Evolutionary conservation across 23 tunicate genomes (phyloP), one percentile per base, ranked within the genome.

Genomic region (Styela clava): DNA sequence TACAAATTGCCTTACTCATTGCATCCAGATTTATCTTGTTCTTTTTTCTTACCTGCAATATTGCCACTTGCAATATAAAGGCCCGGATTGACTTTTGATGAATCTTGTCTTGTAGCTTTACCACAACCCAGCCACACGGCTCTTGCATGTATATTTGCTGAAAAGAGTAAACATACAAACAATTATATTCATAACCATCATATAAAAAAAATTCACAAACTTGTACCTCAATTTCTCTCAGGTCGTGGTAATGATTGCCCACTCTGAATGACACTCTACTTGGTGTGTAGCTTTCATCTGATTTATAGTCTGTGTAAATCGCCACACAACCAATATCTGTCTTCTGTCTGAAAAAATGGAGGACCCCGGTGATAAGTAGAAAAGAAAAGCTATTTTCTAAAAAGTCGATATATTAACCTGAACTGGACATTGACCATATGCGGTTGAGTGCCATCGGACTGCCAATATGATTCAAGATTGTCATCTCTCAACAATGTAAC

Each of bases 251-350:
- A 61, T 91, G 97, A 71, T 83, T 96, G 23, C 99, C 99, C 37
- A 85, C 84, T 31, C 84, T 62, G 5, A 96, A 82, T 0, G 97
- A 91, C 12, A 96, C 51, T 65, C 74, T 72, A 62, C 93, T 91
- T 1, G 99, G 99, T 16, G 99, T 96, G 82, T 96, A 96, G 71
- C 97, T 91, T 68, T 96, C 99, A 83, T 96, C 99, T 27, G 90
- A 61, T 84, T 96, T 96, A 79, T 84, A 87, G 78, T 96, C 97
- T 0, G 91, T 86, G 88, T 96, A 91, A 30, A 96, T 83, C 16
- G 94, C 92, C 24, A 96, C 84, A 61, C 99, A 79, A 79, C 87
- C 98, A 16, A 96, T 83, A 18, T 79, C 79, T 19, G 96, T 92
- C 36, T 92, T 92, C 36, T 87, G 87, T 29, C 99, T 95, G 80